Evolutionary conservation across 2,888 invertebrate genomes (phyloP), one percentile per base, ranked within the genome.

Genomic region (Xestia ashworthii): DNA sequence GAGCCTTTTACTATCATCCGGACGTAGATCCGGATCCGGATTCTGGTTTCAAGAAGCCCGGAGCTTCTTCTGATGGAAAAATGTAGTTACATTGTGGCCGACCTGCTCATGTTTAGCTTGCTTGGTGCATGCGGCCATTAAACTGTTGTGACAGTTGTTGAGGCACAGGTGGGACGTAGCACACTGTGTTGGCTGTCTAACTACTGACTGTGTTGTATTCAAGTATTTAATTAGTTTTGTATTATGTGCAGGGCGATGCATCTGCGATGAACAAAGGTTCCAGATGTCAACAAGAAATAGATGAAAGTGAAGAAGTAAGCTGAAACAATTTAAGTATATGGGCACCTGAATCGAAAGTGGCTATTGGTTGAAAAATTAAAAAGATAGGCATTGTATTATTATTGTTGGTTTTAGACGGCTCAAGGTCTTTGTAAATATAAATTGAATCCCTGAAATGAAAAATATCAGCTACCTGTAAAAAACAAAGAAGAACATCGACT

Each of bases 211-310:
- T 25, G 5, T 50, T 25, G 14, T 16, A 22, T 50, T 38, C 6
- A 65, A 53, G 46, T 44, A 19, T 62, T 46, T 58, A 5, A 78
- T 67, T 22, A n/a, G 14, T 38, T 74, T 25, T 62, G 32, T 60
- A 14, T 72, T 64, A 16, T 67, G 41, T 55, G 4, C 86, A 95
- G 95, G 95, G 95, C 89, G 95, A 95, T 91, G 95, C 95, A 64
- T 89, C 93, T 91, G 84, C 90, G 84, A 87, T 94, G 87, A 93
- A 87, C 74, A 87, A 92, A 81, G 87, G 92, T 44, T 75, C 73
- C 78, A 71, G 85, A 86, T 83, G 73, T 74, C 88, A 89, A 83
- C 90, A 91, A 87, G 90, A 92, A 69, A 71, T 76, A 71, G 89
- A 91, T 81, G 80, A 74, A 74, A 80, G 82, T 78, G 84, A 84